Evolutionary conservation across 2,888 invertebrate species (phyloP), one percentile per base, ranked within the genome.

Genomic region (Sphecodes monilicornis): DNA sequence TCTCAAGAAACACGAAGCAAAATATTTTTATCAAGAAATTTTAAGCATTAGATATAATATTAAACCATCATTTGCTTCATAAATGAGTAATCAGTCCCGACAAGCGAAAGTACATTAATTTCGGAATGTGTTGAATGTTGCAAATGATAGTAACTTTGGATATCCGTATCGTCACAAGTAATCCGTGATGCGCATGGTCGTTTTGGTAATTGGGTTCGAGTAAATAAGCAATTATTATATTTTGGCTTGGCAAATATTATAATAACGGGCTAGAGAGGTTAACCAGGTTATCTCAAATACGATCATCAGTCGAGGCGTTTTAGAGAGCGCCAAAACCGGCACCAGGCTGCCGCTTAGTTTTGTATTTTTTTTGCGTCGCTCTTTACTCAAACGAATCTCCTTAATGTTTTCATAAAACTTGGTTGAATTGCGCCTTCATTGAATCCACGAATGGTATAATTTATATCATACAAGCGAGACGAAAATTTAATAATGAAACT

Each of bases 161-260:
- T 89, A 84, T 83, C 46, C 50, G 64, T 74, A 71, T 84, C 86
- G 82, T 90, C 86, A 66, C 71, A 79, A 84, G 71, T 77, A 79
- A 81, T 76, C 66, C 76, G 76, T 70, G 83, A 83, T 84, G 84
- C 82, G 81, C 81, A 84, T 84, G 81, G 78, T 85, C 84, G 83
- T 75, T 85, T 83, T 81, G 78, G 90, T 93, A 93, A 93, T 93
- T 93, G 93, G 93, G 88, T 89, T 86, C 90, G 87, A 92, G 91
- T 92, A 93, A 93, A 93, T 93, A 93, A 93, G 92, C 93, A 92
- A 93, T 93, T 91, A 92, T 91, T 92, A 92, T 92, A 91, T 91
- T 93, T 92, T 89, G 91, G 88, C 90, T 92, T 90, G 91, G 93
- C 91, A 93, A 93, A 93, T 93, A 93, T 93, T 93, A 93, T 93